Evolutionary conservation across 2,797 vertebrate genomes (phyloP).

Genomic region (Glyptemys insculpta): DNA sequence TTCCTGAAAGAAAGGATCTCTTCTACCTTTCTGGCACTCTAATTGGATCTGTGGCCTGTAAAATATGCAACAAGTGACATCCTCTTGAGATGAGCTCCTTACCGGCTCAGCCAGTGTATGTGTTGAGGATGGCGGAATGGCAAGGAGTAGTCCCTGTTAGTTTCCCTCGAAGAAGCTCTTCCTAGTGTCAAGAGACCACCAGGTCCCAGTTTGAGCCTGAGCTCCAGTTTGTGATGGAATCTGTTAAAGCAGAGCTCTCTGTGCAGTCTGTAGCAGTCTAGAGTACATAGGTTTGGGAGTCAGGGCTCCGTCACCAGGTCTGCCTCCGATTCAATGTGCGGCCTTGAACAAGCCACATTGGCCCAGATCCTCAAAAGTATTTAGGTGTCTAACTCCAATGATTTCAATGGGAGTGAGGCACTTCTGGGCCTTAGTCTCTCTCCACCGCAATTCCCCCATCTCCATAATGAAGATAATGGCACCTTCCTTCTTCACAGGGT

Average conservation of each 20-base stretch:
- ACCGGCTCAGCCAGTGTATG: neutral
- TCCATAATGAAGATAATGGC: neutral
- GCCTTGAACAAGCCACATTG: neutral
- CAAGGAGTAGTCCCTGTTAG: neutral
- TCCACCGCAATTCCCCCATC: neutral
- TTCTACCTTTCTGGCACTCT: neutral
- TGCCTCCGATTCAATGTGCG: neutral
- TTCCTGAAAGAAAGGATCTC: neutral
- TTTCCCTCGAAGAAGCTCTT: neutral
- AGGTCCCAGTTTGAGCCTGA: neutral
- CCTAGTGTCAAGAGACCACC: neutral
- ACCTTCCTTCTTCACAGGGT: neutral
- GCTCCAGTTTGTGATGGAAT: neutral
- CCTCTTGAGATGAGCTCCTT: neutral
- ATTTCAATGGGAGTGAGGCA: neutral
- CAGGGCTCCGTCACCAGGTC: neutral
- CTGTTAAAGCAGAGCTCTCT: neutral
- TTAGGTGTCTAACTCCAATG: no score
- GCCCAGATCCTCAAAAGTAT: neutral
- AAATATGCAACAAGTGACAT: neutral
- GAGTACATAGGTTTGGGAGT: neutral
- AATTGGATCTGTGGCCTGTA: neutral
- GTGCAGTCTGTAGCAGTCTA: accelerated
- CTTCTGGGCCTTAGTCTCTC: neutral
- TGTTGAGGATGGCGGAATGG: neutral